Evolutionary conservation across 2,113 vertebrate species (phyloP), one percentile per base, ranked within the genome.

Genomic region (Alethe diademata): DNA sequence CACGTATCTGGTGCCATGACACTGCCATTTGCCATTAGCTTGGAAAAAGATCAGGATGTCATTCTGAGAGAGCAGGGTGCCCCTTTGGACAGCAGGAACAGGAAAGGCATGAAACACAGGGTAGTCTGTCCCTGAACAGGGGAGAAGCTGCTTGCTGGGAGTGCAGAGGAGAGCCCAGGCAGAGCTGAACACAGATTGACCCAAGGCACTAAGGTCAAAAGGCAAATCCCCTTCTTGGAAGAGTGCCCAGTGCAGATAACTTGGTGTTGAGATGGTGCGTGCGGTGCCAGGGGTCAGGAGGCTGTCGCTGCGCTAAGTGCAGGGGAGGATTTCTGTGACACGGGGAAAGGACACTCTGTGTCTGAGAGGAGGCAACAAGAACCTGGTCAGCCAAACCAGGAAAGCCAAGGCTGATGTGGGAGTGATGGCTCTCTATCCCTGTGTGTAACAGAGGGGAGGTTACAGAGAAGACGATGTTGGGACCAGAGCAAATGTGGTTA

Each of bases 141-240:
- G 36, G 20, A 83, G 56, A 66, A 91, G 60, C 76, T 78, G 75
- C 83, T 95, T 42, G 2, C 45, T 86, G 58, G 54, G 56, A 66
- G 5, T 0, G 2, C 0, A 2, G 80, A 61, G 38, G 62, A 78
- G 80, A 90, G 81, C 47, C 38, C 2, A 4, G 60, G 56, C 73
- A 71, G 64, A 74, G 65, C 56, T 78, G 69, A 92, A 73, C 47
- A 78, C 38, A 81, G 87, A 71, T 91, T 96, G 93, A 96, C 88
- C 90, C 58, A 73, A 86, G 86, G 25, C 71, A 66, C 82, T 48
- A 48, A 79, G 86, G 86, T 93, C 78, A 90, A 81, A 94, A 91
- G 84, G 35, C 87, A 94, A 93, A 96, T 93, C 90, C 70, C 17
- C 17, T 62, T 62, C 80, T 81, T 96, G 96, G 93, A 31, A 26